phyloP scores from a whole-genome alignment of 2,888 invertebrate genomes.

The Lycia hirtaria region DNA sequence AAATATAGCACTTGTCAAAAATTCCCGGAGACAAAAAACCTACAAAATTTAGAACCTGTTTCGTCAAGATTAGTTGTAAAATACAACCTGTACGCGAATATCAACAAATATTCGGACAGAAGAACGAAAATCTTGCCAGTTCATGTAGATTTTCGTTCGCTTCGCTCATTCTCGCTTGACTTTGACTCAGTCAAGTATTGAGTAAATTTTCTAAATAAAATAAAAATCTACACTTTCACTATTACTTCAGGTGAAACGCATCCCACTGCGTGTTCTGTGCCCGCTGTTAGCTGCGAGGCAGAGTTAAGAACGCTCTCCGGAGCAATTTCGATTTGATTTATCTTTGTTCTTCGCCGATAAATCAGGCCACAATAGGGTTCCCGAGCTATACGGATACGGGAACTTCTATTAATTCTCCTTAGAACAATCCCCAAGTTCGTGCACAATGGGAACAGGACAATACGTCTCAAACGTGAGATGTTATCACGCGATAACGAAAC shows the following conservation, averaged over 20 bases:
- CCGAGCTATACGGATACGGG: slow-evolving; percentile 53
- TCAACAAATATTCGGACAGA: too few species aligned
- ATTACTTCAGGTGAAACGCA: too few species aligned
- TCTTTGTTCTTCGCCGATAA: slow-evolving; percentile 83
- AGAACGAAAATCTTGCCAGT: too few species aligned
- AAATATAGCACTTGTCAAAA: too few species aligned
- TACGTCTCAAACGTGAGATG: slow-evolving; percentile 76
- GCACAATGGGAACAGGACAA: slow-evolving; percentile 79
- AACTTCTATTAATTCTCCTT: slow-evolving; percentile 83
- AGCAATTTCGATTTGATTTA: slow-evolving; percentile 83
- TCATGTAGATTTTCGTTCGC: too few species aligned
- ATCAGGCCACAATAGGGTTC: slow-evolving; percentile 77
- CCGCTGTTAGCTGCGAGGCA: slow-evolving; percentile 23
- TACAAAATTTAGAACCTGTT: too few species aligned
- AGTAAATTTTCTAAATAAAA: background rate
- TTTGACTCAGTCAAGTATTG: too few species aligned
- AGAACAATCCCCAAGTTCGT: slow-evolving; percentile 77
- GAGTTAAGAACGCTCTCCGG: slow-evolving; percentile 60
- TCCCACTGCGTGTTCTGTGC: slow-evolving; percentile 10
- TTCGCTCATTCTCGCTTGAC: too few species aligned
- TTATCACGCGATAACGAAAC: slow-evolving; percentile 66
- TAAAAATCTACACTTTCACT: too few species aligned
- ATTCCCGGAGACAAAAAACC: too few species aligned
- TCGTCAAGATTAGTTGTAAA: too few species aligned
- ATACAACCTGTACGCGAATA: too few species aligned